Percentiles rank a stretch among this genome's conserved stretches.
These are phyloP conservation scores for Cochlearius cochlearius DNA, from an alignment of 2,113 vertebrate species.

Conservation along the genomic window DNA sequence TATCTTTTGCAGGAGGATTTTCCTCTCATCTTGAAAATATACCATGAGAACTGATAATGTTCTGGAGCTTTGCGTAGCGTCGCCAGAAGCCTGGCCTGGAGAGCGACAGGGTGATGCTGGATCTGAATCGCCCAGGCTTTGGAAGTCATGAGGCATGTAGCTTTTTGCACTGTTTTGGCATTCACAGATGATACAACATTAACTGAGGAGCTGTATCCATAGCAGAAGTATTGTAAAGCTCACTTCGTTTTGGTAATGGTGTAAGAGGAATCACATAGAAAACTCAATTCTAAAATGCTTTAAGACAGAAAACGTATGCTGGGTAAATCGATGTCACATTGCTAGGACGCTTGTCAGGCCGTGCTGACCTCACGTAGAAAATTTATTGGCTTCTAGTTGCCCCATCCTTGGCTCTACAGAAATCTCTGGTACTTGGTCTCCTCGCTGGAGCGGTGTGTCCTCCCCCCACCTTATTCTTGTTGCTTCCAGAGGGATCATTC, in stretches of 20 bases:
- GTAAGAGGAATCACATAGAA: background rate
- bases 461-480: background rate
- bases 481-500: background rate
- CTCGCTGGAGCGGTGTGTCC: background rate
- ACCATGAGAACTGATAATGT: constrained; percentile 51
- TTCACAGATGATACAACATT: background rate
- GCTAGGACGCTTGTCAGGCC: background rate
- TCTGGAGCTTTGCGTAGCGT: constrained; percentile 50
- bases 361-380: background rate
- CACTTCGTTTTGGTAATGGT: background rate
- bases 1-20: constrained; percentile 64
- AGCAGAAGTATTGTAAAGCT: background rate
- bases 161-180: background rate
- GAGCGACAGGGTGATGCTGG: constrained; percentile 41
- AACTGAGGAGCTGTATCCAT: background rate
- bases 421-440: background rate
- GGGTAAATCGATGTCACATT: background rate
- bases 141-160: constrained; percentile 65
- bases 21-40: constrained; percentile 68
- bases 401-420: background rate
- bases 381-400: background rate
- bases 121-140: constrained; percentile 54
- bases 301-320: background rate
- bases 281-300: background rate
- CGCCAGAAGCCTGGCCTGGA: constrained; percentile 69